Conservation (phyloP, 2,888 invertebrate genomes). For the Cheilosia soror region DNA sequence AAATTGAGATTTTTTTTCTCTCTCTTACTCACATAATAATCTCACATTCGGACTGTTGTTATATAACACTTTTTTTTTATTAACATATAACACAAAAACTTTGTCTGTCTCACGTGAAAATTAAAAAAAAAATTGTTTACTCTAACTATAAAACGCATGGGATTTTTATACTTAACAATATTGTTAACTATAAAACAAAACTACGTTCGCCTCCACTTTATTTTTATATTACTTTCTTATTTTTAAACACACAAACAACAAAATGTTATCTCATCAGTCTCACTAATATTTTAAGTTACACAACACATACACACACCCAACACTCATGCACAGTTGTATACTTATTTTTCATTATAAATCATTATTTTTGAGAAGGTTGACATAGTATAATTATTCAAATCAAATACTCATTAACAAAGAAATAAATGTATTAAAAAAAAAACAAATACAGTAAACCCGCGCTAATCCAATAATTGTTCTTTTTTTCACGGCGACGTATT, state of each 20-base stretch:
- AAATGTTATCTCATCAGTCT: constrained; percentile 66
- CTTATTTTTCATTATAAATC: constrained; percentile 18
- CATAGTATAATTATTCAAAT: constrained; percentile 61
- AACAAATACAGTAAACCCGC: background rate
- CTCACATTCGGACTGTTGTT: constrained; percentile 47
- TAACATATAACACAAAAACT: background rate
- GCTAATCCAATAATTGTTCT: too few relatives aligned
- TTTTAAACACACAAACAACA: constrained; percentile 33
- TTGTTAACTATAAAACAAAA: constrained; percentile 31
- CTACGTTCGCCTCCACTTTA: constrained; percentile 71
- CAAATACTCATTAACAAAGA: constrained; percentile 67
- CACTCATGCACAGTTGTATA: constrained; percentile 18
- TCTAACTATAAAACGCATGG: constrained; percentile 30
- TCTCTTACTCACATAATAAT: constrained; percentile 12
- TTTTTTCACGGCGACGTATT: too few relatives aligned
- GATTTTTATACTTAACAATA: constrained; percentile 30
- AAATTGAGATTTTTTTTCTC: constrained; percentile 27
- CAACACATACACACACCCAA: constrained; percentile 18
- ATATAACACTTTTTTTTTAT: constrained; percentile 20
- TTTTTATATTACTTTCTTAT: constrained; percentile 34
- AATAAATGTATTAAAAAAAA: constrained; percentile 13
- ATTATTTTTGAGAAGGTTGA: constrained; percentile 40
- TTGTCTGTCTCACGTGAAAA: constrained; percentile 28
- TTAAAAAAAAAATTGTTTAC: constrained; percentile 4
- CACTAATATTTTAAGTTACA: constrained; percentile 57